Conservation (phyloP, 2,888 invertebrate species). For the Cerastis rubricosa region DNA sequence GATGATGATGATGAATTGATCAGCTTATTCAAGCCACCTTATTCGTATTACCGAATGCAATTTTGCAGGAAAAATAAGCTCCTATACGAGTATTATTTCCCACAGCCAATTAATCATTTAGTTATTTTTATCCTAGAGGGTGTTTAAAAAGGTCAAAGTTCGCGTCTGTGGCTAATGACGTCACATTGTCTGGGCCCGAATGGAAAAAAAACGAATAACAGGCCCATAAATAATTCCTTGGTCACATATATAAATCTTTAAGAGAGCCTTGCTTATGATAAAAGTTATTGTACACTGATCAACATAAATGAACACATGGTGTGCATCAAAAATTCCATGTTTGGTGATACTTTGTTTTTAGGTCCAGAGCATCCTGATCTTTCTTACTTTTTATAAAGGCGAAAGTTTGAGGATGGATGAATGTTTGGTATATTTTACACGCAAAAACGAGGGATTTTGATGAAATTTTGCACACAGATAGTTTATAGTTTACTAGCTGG, state of each 20-base stretch:
- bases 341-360: neutral
- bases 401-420: neutral
- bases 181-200: conserved; percentile 64
- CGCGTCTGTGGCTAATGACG: conserved; percentile 54
- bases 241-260: conserved; percentile 64
- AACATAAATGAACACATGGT: neutral
- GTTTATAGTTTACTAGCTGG: too few species aligned
- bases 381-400: neutral
- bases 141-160: conserved; percentile 53
- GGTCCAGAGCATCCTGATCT: neutral
- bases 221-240: conserved; percentile 65
- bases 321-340: neutral
- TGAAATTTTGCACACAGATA: neutral
- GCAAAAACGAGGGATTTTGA: neutral
- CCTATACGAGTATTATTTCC: neutral
- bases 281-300: conserved; percentile 41
- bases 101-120: conserved; percentile 46
- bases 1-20: too few species aligned
- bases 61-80: neutral
- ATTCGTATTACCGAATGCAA: neutral
- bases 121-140: conserved; percentile 52
- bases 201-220: conserved; percentile 69
- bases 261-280: conserved; percentile 44
- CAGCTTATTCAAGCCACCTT: neutral
- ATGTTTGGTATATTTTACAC: neutral